Base-by-base conservation (phyloP, 2,797 vertebrate species). In the Gobio occitaniae region DNA sequence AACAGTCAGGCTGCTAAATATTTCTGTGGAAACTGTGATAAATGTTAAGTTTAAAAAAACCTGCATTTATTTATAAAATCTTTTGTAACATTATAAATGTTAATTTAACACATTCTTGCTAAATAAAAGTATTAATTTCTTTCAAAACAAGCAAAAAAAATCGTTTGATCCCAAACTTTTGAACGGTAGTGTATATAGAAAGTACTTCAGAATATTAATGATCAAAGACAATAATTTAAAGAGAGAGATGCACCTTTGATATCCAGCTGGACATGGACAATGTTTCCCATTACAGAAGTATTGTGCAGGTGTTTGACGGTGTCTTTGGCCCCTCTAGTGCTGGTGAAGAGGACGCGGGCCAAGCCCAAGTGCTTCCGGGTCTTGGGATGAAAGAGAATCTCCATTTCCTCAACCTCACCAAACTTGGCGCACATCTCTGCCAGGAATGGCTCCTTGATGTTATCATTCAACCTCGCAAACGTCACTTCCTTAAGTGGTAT, bases 401-500 rank as follows among this genome's bases (percentile, higher is more conserved):
- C 97, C 90, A 98, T 97, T 86, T 98, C 97, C 88, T 98, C 97
- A 85, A 99, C 96, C 80, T 97, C 96, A 0, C 97, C 97, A 79
- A 96, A 97, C 88, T 97, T 97, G 50, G 96, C 95, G 85, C 97
- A 99, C 97, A 99, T 98, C 47, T 98, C 97, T 3, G 96, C 96
- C 90, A 98, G 92, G 90, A 98, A 98, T 16, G 96, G 96, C 92
- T 98, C 96, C 88, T 96, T 96, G 82, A 99, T 97, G 86, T 99
- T 99, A 94, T 99, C 97, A 87, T 99, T 99, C 61, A 99, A 96
- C 6, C 97, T 94, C 2, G 97, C 97, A 4, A 99, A 99, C 36
- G 97, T 98, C 91, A 99, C 97, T 93, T 99, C 97, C 88, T 98
- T 98, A 90, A 97, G 95, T 2, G 97, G 97, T 85, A 98, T 96